Percentiles rank a stretch among this genome's conserved stretches.
These are phyloP conservation scores for Epicampocera succincta DNA, from an alignment of 2,888 invertebrate genomes.

Conservation along the genomic window DNA sequence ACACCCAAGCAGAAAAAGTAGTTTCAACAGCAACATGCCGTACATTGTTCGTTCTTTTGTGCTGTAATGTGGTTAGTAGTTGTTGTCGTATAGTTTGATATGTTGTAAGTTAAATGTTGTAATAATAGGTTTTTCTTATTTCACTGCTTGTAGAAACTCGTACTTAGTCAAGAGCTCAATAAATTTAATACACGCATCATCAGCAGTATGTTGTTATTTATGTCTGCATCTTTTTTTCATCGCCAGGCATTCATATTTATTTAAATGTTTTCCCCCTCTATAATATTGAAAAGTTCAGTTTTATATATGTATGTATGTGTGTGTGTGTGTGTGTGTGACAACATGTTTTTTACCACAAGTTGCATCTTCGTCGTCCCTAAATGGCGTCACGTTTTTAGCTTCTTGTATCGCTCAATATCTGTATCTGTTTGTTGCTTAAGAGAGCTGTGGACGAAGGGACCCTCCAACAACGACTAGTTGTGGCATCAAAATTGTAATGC, in stretches of 20 bases:
- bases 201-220: constrained; percentile 36
- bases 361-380: constrained; percentile 50
- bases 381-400: constrained; percentile 67
- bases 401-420: constrained; percentile 63
- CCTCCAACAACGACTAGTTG: constrained; percentile 21
- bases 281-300: constrained; percentile 12
- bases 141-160: no score
- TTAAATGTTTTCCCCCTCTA: constrained; percentile 10
- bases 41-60: constrained; percentile 33
- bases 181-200: constrained; percentile 58
- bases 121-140: constrained; percentile 61
- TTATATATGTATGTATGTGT: constrained; percentile 6
- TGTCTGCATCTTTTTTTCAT: neutral
- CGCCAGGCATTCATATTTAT: constrained; percentile 15
- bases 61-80: constrained; percentile 27
- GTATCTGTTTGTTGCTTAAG: constrained; percentile 65
- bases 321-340: constrained; percentile 24
- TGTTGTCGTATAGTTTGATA: constrained; percentile 26
- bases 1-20: no score
- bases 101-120: constrained; percentile 56
- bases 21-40: constrained; percentile 19
- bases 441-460: constrained; percentile 3
- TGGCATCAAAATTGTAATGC: neutral
- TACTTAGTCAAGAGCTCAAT: constrained; percentile 33
- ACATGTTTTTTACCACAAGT: constrained; percentile 51